phyloP scores from a whole-genome alignment of 1,140 invertebrate genomes.

The Scylla paramamosain region DNA sequence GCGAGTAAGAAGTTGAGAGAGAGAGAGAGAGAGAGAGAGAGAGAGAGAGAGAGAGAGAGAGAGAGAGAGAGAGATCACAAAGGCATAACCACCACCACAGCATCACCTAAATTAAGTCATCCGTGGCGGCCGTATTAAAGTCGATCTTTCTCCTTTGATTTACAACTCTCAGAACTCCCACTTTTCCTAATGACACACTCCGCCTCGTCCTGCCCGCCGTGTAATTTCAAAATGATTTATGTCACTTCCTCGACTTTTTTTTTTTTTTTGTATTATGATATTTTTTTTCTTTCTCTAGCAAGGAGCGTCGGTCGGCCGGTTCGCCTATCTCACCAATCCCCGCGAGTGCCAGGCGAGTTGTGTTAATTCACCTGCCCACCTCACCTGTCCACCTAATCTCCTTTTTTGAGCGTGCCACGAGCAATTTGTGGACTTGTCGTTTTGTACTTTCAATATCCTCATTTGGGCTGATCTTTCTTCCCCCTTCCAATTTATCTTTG shows the following conservation, averaged over 20 bases:
- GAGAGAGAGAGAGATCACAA: background rate
- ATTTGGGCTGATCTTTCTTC: too few relatives aligned
- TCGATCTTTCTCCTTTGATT: constrained; percentile 13
- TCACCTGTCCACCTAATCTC: background rate
- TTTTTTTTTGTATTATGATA: background rate
- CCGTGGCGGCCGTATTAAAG: background rate
- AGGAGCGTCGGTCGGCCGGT: background rate
- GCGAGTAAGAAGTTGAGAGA: too few relatives aligned
- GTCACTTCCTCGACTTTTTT: background rate
- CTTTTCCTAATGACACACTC: constrained; percentile 5
- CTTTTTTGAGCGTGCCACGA: background rate
- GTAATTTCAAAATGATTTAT: constrained; percentile 15
- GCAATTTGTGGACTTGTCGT: background rate
- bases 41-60: background rate
- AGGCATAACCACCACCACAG: background rate
- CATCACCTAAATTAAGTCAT: constrained; percentile 2
- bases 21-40: background rate
- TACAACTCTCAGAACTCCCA: background rate
- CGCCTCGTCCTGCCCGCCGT: constrained; percentile 6
- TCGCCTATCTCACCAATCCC: background rate
- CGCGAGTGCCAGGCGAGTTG: background rate
- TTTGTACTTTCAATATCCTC: too few relatives aligned
- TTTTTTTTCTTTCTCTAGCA: background rate
- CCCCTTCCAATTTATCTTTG: too few relatives aligned
- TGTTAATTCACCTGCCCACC: background rate